A percentile compares a stretch with the other conserved stretches of the same genome.
Evolutionary conservation across 2,888 invertebrate genomes (phyloP).

Genomic region (Yponomeuta sedellus): DNA sequence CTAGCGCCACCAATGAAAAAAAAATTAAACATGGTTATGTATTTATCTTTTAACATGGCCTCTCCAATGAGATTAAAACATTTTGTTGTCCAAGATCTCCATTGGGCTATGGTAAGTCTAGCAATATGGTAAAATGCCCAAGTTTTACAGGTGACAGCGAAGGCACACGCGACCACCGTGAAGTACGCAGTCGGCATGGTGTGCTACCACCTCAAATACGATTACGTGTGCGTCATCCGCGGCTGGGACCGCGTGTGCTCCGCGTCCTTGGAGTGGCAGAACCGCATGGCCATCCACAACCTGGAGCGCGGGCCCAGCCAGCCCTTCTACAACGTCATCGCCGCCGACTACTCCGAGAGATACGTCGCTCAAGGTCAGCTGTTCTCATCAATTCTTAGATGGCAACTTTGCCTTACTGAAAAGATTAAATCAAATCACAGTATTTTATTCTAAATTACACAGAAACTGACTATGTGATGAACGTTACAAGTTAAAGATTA

Average conservation of each 20-base stretch:
- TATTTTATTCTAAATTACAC: too few species aligned
- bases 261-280: conserved; percentile 72
- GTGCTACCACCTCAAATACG: conserved; percentile 78
- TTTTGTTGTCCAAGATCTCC: too few species aligned
- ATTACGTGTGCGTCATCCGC: conserved; percentile 81
- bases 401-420: too few species aligned
- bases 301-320: conserved; percentile 72
- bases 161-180: conserved; percentile 37
- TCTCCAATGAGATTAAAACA: too few species aligned
- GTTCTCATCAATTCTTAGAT: not conserved
- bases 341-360: conserved; percentile 80
- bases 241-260: conserved; percentile 81
- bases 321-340: conserved; percentile 83
- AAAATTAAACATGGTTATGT: too few species aligned
- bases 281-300: conserved; percentile 72
- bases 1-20: too few species aligned
- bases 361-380: conserved; percentile 80
- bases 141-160: conserved; percentile 20
- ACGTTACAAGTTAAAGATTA: too few species aligned
- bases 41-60: too few species aligned
- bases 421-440: too few species aligned
- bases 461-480: too few species aligned
- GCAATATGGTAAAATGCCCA: too few species aligned
- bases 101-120: too few species aligned
- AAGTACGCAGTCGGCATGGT: conserved; percentile 83